A percentile compares a stretch with the other conserved stretches of the same genome.
phyloP scores from a whole-genome alignment of 2,113 vertebrate species.

The Archilochus colubris region DNA sequence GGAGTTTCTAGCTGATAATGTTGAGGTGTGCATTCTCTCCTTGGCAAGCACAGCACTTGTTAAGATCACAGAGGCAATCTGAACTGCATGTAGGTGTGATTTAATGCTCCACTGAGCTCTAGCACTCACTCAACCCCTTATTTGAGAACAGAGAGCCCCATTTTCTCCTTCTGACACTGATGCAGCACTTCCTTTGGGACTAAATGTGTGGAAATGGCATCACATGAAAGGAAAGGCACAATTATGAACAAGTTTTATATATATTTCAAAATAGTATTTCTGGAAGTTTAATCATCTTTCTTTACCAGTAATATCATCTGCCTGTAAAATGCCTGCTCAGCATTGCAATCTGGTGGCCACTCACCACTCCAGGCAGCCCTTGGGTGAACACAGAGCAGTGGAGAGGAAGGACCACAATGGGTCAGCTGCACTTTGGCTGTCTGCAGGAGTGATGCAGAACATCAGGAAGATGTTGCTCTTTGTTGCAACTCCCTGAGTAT shows the following conservation, averaged over 20 bases:
- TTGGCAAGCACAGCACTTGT: not conserved
- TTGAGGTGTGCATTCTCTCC: not conserved
- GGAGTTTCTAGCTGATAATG: not conserved
- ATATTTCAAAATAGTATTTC: not conserved
- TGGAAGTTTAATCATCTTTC: not conserved
- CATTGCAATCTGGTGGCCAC: not conserved
- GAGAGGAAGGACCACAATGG: not conserved
- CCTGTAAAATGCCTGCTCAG: not conserved
- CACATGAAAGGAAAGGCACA: not conserved
- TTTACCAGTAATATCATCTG: not conserved
- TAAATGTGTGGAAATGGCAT: not conserved
- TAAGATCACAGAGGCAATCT: not conserved
- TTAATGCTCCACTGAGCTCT: slow-evolving; percentile 29
- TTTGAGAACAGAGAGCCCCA: not conserved
- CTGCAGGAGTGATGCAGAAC: not conserved
- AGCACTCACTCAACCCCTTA: slow-evolving; percentile 16
- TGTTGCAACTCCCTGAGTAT: not conserved
- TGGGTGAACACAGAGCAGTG: not conserved
- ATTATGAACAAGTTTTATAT: not conserved
- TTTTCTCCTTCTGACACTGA: not conserved
- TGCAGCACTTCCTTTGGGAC: not conserved
- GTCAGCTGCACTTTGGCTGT: not conserved
- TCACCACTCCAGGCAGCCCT: not conserved
- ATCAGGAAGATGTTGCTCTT: not conserved
- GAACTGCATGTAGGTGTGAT: not conserved